Evolutionary conservation across 2,113 vertebrate species (phyloP).

Genomic region (Spermophilus dauricus): DNA sequence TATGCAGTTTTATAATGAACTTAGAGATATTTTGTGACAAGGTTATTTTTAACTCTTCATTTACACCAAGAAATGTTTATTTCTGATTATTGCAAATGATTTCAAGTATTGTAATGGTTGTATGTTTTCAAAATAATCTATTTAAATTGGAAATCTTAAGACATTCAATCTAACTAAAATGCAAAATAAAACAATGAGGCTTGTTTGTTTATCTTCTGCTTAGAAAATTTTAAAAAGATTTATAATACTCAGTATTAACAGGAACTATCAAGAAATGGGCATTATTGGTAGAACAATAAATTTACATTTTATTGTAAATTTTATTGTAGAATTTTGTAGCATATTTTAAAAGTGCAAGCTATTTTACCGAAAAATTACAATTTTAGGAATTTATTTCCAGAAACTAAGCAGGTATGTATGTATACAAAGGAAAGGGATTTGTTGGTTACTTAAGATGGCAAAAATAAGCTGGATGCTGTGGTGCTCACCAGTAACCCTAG

Average conservation of each 20-base stretch:
- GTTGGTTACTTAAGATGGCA: background rate
- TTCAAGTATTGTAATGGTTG: background rate
- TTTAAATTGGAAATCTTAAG: background rate
- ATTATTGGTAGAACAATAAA: background rate
- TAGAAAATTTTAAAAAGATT: background rate
- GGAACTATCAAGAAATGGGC: background rate
- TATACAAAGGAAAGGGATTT: background rate
- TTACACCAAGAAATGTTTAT: slow-evolving; percentile 14
- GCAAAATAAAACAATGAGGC: background rate
- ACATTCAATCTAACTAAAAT: background rate
- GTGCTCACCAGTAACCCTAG: background rate
- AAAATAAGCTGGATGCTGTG: background rate
- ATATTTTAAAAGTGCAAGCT: background rate
- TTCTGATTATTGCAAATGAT: background rate
- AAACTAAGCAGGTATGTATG: background rate
- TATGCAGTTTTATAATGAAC: background rate
- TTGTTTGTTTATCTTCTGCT: background rate
- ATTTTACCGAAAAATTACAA: background rate
- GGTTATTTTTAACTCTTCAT: background rate
- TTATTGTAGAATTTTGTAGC: background rate
- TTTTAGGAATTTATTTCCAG: background rate
- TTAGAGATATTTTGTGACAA: background rate
- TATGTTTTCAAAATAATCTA: background rate
- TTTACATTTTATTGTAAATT: background rate
- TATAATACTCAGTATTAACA: background rate